Percentiles rank a stretch among this genome's conserved stretches.
phyloP scores from a whole-genome alignment of 2,888 invertebrate genomes.

The Endomychus coccineus region DNA sequence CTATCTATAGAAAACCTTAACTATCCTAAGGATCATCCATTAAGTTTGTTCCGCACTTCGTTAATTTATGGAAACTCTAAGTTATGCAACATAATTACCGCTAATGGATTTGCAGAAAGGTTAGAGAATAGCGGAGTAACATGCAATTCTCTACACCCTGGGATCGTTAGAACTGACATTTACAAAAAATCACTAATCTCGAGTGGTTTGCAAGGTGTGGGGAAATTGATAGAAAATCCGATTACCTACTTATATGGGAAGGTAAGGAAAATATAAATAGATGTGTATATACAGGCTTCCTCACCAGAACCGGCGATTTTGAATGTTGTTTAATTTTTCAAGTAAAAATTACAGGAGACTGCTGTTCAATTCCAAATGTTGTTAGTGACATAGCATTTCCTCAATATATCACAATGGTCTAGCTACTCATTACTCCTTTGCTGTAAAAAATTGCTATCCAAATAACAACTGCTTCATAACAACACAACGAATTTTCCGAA shows the following conservation, averaged over 20 bases:
- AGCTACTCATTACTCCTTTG: no score
- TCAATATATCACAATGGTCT: no score
- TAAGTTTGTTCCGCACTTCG: slow-evolving; percentile 24
- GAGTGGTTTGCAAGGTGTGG: slow-evolving; percentile 10
- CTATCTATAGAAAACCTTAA: slow-evolving; percentile 29
- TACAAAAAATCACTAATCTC: neutral
- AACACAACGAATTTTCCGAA: no score
- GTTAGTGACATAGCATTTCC: no score
- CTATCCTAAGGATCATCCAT: slow-evolving; percentile 26
- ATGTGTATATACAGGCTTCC: no score
- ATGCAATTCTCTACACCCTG: slow-evolving; percentile 39
- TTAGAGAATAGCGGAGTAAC: slow-evolving; percentile 34
- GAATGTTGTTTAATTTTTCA: no score
- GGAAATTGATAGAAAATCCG: slow-evolving; percentile 7
- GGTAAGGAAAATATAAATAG: no score
- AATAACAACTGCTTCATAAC: no score
- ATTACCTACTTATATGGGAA: slow-evolving; percentile 10
- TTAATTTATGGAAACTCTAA: slow-evolving; percentile 37
- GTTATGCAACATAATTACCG: slow-evolving; percentile 36
- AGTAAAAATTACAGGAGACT: no score
- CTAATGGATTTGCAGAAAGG: slow-evolving; percentile 36
- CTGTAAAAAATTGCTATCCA: no score
- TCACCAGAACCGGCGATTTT: no score
- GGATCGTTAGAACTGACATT: slow-evolving; percentile 35
- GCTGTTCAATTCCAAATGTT: no score